Percentiles rank a stretch among this genome's conserved stretches.
These are phyloP conservation scores for Podarcis muralis DNA, from an alignment of 2,113 vertebrate species.

Conservation along the genomic window DNA sequence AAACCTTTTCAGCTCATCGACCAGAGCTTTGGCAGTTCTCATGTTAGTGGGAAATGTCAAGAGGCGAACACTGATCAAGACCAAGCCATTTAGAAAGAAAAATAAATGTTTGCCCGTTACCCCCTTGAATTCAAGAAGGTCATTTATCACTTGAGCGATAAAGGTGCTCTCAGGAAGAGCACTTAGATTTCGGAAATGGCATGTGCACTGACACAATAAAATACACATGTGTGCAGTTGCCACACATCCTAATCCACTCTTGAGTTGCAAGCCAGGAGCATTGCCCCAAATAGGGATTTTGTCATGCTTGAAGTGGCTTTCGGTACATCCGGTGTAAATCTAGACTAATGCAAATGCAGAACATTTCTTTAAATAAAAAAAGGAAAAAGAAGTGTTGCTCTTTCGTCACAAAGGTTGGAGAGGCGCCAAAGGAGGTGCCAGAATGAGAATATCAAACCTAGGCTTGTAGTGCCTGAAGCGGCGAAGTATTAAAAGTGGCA, in stretches of 20 bases:
- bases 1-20: constrained; percentile 9
- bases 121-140: not conserved
- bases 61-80: constrained; percentile 11
- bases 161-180: not conserved
- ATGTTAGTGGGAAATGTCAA: constrained; percentile 8
- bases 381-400: not conserved
- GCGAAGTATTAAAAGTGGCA: not conserved
- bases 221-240: not conserved
- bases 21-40: constrained; percentile 4
- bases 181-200: not conserved
- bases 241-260: not conserved
- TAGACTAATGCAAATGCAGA: not conserved
- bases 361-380: not conserved
- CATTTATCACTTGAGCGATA: constrained; percentile 10
- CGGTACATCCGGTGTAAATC: not conserved
- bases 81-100: constrained; percentile 9
- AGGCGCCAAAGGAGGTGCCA: not conserved
- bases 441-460: not conserved
- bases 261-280: not conserved
- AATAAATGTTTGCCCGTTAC: constrained; percentile 3
- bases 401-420: not conserved
- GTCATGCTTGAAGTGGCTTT: not conserved
- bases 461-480: not conserved
- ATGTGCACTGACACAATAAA: not conserved
- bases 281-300: no score